phyloP scores from a whole-genome alignment of 2,113 vertebrate species.

The Stercorarius parasiticus region DNA sequence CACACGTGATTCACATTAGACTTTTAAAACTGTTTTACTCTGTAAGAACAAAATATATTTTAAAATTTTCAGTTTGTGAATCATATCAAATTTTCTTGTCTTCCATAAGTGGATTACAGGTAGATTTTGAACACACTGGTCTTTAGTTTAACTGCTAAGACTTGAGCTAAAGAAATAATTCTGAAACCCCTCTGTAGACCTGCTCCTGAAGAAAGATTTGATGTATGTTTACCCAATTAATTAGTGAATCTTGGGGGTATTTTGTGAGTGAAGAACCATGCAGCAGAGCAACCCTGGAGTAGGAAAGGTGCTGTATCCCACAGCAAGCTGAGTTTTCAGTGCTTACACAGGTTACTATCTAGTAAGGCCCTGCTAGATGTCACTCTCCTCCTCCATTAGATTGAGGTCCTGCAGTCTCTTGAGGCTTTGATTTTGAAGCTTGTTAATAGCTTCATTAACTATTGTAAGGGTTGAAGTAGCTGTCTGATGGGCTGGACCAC shows the following conservation, averaged over 20 bases:
- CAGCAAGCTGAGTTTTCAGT: neutral
- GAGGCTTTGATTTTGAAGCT: neutral
- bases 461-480: neutral
- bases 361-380: neutral
- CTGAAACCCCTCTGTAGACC: neutral
- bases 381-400: neutral
- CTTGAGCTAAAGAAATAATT: neutral
- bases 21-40: neutral
- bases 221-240: neutral
- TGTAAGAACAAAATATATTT: neutral
- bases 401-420: neutral
- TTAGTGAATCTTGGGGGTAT: neutral
- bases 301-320: neutral
- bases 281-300: neutral
- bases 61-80: neutral
- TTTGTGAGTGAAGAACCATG: neutral
- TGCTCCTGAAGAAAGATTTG: neutral
- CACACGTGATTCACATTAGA: neutral
- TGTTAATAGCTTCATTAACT: neutral
- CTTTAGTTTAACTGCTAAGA: neutral
- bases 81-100: neutral
- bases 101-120: neutral
- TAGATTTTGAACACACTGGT: neutral
- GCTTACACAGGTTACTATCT: neutral
- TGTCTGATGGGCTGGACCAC: neutral